Evolutionary conservation across 2,113 vertebrate genomes (phyloP), one percentile per base, ranked within the genome.

Genomic region (Daboia siamensis): DNA sequence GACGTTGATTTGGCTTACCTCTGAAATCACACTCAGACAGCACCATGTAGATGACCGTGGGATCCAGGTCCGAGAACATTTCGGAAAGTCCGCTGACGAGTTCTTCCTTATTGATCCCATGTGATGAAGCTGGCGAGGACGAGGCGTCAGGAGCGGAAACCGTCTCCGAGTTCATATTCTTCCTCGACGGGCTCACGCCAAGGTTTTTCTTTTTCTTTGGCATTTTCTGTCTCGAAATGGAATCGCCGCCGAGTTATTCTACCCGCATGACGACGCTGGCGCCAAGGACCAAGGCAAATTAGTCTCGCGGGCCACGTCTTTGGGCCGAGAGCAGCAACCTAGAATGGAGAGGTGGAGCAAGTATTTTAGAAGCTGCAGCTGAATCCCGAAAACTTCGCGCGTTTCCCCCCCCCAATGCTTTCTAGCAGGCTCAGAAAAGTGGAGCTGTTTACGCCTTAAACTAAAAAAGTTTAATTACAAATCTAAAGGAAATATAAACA

Each of bases 21-120:
- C 98, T 98, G 96, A 99, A 99, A 95, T 99, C 99, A 95, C 98
- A 98, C 96, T 99, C 99, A 93, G 98, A 98, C 69, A 99, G 98
- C 96, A 99, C 98, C 96, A 99, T 98, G 97, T 99, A 98, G 61
- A 99, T 97, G 88, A 99, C 98, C 92, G 98, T 98, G 2, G 98
- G 98, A 95, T 99, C 99, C 96, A 99, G 96, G 89, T 98, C 98
- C 59, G 98, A 98, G 96, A 99, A 99, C 98, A 99, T 99, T 96
- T 99, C 99, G 95, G 98, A 98, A 98, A 99, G 98, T 93, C 92
- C 97, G 93, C 95, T 97, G 93, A 98, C 95, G 94, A 99, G 98
- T 29, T 97, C 96, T 93, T 99, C 98, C 93, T 98, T 98, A 93
- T 93, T 96, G 95, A 97, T 93, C 91, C 89, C 91, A 85, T 90